Conservation (phyloP, 2,888 invertebrate species). For the Epistrophe grossulariae region DNA sequence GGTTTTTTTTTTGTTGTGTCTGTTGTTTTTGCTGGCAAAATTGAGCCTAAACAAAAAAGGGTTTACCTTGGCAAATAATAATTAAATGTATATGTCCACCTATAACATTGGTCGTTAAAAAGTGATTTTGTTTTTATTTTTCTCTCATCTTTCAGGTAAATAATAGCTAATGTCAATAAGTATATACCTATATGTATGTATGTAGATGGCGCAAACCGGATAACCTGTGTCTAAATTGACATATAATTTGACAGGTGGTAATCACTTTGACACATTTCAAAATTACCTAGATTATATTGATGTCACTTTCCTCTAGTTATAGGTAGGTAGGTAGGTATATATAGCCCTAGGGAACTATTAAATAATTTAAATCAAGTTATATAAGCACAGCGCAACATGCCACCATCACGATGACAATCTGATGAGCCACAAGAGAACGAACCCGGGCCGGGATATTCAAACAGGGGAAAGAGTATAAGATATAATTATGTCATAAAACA, state of each 20-base stretch:
- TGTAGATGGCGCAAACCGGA: slow-evolving; percentile 48
- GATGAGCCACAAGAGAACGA: slow-evolving; percentile 26
- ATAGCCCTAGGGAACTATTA: slow-evolving; percentile 62
- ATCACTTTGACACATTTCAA: slow-evolving; percentile 74
- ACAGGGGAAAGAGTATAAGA: slow-evolving; percentile 3
- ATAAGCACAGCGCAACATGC: slow-evolving; percentile 39
- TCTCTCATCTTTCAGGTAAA: neutral
- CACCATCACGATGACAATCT: slow-evolving; percentile 21
- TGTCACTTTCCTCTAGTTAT: neutral
- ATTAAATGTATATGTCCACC: slow-evolving; percentile 51
- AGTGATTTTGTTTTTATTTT: slow-evolving; percentile 42
- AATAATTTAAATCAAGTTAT: slow-evolving; percentile 72
- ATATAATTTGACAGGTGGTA: slow-evolving; percentile 70
- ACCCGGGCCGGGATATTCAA: neutral
- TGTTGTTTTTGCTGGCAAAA: slow-evolving; percentile 6
- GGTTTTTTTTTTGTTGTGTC: neutral
- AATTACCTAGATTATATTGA: slow-evolving; percentile 48
- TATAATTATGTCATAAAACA: slow-evolving; percentile 68
- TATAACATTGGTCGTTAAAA: slow-evolving; percentile 62
- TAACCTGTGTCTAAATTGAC: slow-evolving; percentile 57
- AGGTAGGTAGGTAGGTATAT: neutral
- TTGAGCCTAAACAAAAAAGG: slow-evolving; percentile 49
- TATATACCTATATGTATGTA: neutral
- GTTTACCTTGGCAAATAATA: slow-evolving; percentile 35
- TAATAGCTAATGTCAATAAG: slow-evolving; percentile 43